Conservation (phyloP, 1,140 invertebrate genomes). For the Caenorhabditis brenneri region DNA sequence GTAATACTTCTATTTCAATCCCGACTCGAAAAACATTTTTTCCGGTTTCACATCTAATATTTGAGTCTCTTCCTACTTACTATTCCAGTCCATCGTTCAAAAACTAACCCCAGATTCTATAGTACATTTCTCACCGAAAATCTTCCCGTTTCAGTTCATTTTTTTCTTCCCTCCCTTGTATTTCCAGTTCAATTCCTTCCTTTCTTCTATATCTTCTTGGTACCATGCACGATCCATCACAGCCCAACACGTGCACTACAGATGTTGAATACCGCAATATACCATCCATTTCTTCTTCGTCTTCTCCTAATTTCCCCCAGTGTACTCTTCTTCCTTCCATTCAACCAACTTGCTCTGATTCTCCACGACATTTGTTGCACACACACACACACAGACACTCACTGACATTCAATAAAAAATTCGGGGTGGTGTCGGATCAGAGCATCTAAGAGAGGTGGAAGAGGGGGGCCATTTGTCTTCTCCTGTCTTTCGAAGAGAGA, state of each 20-base stretch:
- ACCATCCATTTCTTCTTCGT: constrained; percentile 16
- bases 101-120: too few species aligned
- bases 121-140: too few species aligned
- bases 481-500: background rate
- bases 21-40: too few species aligned
- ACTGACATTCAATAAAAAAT: constrained; percentile 42
- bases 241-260: constrained; percentile 2
- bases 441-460: background rate
- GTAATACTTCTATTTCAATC: too few species aligned
- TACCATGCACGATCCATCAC: background rate
- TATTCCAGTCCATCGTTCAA: too few species aligned
- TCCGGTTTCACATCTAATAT: too few species aligned
- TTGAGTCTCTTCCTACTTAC: too few species aligned
- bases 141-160: background rate
- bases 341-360: background rate
- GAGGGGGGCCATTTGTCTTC: background rate
- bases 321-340: background rate
- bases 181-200: background rate
- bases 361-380: constrained; percentile 35
- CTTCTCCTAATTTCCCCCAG: background rate
- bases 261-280: background rate
- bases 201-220: background rate
- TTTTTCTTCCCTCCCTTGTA: background rate
- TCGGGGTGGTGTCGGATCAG: background rate
- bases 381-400: too few species aligned